Evolutionary conservation across 2,888 invertebrate genomes (phyloP).

Genomic region (Linnaemya vulpina): DNA sequence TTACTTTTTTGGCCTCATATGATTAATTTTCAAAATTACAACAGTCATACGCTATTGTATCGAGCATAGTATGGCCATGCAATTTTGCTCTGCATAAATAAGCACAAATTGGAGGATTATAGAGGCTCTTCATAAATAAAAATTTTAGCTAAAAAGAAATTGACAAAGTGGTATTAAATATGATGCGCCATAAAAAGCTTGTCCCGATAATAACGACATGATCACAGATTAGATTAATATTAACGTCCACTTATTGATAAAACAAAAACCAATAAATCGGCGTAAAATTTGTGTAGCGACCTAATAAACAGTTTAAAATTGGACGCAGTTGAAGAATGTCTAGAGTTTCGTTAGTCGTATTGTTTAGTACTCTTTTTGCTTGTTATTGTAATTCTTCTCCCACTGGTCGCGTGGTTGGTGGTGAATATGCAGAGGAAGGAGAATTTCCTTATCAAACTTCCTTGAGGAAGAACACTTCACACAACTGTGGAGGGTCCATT

Average conservation of each 20-base stretch:
- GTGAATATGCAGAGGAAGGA: constrained; percentile 77
- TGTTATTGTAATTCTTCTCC: constrained; percentile 30
- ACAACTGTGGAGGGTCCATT: constrained; percentile 80
- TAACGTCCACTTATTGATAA: not conserved
- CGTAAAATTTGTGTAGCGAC: not conserved
- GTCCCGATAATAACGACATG: not conserved
- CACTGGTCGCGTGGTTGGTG: constrained; percentile 77
- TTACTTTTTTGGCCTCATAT: no score
- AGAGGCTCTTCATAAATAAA: no score
- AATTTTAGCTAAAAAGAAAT: no score
- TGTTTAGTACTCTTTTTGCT: not conserved
- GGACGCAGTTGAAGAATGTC: not conserved
- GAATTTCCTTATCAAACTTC: constrained; percentile 83
- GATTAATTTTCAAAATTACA: no score
- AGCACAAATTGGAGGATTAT: no score
- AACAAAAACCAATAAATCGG: not conserved
- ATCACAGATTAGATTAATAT: constrained; percentile 15
- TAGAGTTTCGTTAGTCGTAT: not conserved
- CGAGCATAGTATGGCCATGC: no score
- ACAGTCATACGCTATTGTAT: no score
- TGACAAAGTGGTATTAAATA: no score
- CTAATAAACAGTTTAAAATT: not conserved
- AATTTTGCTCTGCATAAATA: no score
- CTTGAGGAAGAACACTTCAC: constrained; percentile 74
- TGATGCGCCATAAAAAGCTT: no score